Base-by-base conservation (phyloP, 2,797 vertebrate genomes). In the Sphaeramia orbicularis region DNA sequence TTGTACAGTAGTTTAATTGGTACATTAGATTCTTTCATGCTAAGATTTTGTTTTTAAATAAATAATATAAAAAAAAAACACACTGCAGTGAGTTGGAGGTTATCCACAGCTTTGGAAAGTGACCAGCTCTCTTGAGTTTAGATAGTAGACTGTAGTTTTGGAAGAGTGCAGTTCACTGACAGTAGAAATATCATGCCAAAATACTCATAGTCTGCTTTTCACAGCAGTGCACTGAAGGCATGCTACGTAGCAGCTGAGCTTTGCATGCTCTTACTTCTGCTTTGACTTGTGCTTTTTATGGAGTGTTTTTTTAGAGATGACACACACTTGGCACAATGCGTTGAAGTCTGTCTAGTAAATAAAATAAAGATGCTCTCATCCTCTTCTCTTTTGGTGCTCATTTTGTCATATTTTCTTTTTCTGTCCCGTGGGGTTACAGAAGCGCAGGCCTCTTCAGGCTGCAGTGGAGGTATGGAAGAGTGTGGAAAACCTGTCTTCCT, bases 391-490 rank as follows among this genome's bases (percentile, higher is more conserved):
- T 78, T 80, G 88, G 60, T 87, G 45, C 55, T 77, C 50, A 64
- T 84, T 87, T 73, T 86, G 62, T 86, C 52, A 27, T 78, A 59
- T 74, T 81, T 86, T 86, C 63, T 89, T 70, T 91, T 89, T 76
- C 80, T 54, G 47, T 84, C 86, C 83, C 47, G 21, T 87, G 86
- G 76, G 69, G 76, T 89, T 74, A 86, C 90, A 91, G 92, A 91
- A 87, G 89, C 65, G 57, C 87, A 87, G 63, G 88, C 87, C 82
- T 89, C 90, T 66, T 77, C 90, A 79, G 89, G 87, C 86, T 87
- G 71, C 89, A 83, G 62, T 32, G 70, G 89, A 93, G 92, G 92
- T 94, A 92, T 85, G 92, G 83, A 91, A 86, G 89, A 86, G 76
- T 87, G 85, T 86, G 78, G 83, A 76, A 64, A 70, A 61, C 42